A percentile compares a stretch with the other conserved stretches of the same genome.
Conservation (phyloP, 1,140 invertebrate genomes). For the Nymphalis io region DNA sequence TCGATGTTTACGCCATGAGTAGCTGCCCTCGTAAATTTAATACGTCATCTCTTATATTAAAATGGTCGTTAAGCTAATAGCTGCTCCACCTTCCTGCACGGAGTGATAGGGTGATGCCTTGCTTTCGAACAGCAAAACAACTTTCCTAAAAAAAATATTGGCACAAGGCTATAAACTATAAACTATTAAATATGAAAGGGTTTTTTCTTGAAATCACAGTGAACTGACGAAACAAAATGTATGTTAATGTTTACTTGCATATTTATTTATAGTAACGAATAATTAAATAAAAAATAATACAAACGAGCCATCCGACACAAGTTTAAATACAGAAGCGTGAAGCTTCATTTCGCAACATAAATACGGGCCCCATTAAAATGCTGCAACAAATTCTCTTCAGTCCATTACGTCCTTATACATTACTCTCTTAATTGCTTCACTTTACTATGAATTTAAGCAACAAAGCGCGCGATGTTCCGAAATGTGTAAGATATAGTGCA, state of each 20-base stretch:
- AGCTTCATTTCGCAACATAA: conserved; percentile 64
- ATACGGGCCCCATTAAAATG: conserved; percentile 65
- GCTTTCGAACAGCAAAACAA: conserved; percentile 45
- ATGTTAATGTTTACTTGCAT: background rate
- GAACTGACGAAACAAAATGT: background rate
- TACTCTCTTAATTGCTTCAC: conserved; percentile 72
- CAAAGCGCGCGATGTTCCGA: conserved; percentile 61
- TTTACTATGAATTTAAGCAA: conserved; percentile 73
- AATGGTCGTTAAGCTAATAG: conserved; percentile 79
- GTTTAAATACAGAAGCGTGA: conserved; percentile 28
- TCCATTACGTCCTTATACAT: conserved; percentile 74
- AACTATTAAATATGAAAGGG: no score
- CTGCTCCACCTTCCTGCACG: conserved; percentile 61
- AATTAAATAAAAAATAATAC: conserved; percentile 16
- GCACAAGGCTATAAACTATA: background rate
- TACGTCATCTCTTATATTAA: conserved; percentile 79
- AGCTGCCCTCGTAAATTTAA: conserved; percentile 78
- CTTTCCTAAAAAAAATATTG: background rate
- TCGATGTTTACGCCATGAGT: conserved; percentile 63
- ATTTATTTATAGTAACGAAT: conserved; percentile 2
- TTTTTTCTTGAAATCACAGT: no score
- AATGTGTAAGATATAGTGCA: conserved; percentile 69
- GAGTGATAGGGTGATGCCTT: conserved; percentile 63
- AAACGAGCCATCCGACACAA: conserved; percentile 18
- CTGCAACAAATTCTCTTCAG: conserved; percentile 72